Conservation (phyloP, 2,888 invertebrate species). For the Ypsolopha sequella region DNA sequence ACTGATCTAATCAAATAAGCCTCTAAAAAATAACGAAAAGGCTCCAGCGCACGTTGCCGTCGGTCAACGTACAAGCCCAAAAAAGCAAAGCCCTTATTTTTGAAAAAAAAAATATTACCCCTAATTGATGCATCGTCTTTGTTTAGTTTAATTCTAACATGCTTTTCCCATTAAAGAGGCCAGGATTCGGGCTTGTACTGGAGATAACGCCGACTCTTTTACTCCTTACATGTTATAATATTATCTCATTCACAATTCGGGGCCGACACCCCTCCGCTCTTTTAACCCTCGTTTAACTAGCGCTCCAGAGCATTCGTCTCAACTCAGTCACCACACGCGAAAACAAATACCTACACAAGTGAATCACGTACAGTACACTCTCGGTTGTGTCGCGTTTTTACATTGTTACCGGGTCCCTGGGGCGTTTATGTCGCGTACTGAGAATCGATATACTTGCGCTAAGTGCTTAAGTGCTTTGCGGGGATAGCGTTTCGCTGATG, state of each 20-base stretch:
- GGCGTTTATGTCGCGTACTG: constrained; percentile 46
- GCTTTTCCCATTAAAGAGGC: constrained; percentile 72
- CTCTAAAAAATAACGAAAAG: constrained; percentile 56
- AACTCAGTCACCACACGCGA: constrained; percentile 33
- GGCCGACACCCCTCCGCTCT: constrained; percentile 30
- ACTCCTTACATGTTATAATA: constrained; percentile 68
- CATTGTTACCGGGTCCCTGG: constrained; percentile 56
- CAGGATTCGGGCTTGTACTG: constrained; percentile 59
- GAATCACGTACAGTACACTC: constrained; percentile 39
- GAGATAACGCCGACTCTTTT: constrained; percentile 66
- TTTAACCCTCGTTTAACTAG: constrained; percentile 56
- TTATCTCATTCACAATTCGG: constrained; percentile 36
- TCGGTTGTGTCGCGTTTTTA: constrained; percentile 52
- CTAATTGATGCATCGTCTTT: constrained; percentile 73
- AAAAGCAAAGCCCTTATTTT: constrained; percentile 61
- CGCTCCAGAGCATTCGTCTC: constrained; percentile 18
- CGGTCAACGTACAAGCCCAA: constrained; percentile 57
- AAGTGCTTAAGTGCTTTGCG: constrained; percentile 66
- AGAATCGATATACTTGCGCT: constrained; percentile 65
- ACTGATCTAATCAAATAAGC: constrained; percentile 64
- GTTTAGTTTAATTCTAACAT: constrained; percentile 73
- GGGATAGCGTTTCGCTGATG: constrained; percentile 57
- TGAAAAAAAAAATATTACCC: constrained; percentile 46
- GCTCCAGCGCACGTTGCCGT: constrained; percentile 34
- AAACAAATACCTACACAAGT: constrained; percentile 38